Conservation (phyloP, 2,888 invertebrate genomes). For the Chymomyza procnemis region DNA sequence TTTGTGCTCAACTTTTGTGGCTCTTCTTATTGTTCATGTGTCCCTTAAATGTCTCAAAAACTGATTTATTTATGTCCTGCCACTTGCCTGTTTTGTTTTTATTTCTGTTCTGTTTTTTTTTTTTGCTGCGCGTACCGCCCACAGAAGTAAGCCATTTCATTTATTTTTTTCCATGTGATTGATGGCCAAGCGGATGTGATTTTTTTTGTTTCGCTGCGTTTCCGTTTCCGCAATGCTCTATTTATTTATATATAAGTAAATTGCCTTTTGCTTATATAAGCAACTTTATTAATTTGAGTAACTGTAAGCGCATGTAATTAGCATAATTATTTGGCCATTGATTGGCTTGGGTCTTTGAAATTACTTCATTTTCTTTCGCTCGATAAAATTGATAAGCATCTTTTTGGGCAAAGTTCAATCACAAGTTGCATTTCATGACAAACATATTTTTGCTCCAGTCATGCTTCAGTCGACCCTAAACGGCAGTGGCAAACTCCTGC, state of each 20-base stretch:
- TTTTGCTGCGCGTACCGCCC: not conserved
- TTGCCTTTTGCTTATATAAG: not conserved
- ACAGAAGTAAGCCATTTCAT: not conserved
- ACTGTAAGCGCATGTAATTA: conserved; percentile 33
- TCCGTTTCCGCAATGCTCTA: not conserved
- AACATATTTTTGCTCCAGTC: not conserved
- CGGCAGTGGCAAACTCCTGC: too few relatives aligned
- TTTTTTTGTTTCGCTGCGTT: not conserved
- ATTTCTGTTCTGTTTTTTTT: not conserved
- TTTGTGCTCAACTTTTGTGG: not conserved
- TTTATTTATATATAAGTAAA: not conserved
- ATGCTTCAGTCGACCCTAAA: not conserved
- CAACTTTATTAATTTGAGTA: conserved; percentile 44
- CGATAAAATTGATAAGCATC: not conserved
- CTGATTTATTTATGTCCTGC: conserved; percentile 3
- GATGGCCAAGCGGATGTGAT: not conserved
- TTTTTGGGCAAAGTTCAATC: conserved; percentile 17
- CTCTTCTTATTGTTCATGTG: not conserved
- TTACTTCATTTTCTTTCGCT: not conserved
- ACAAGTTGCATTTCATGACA: conserved; percentile 1
- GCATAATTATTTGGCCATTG: conserved; percentile 58
- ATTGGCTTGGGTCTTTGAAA: not conserved
- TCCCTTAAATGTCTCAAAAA: not conserved
- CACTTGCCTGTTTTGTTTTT: not conserved
- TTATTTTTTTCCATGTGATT: not conserved